These are phyloP conservation scores for Ciconia nigra DNA, from an alignment of 2,797 vertebrate genomes.

Conservation along the genomic window DNA sequence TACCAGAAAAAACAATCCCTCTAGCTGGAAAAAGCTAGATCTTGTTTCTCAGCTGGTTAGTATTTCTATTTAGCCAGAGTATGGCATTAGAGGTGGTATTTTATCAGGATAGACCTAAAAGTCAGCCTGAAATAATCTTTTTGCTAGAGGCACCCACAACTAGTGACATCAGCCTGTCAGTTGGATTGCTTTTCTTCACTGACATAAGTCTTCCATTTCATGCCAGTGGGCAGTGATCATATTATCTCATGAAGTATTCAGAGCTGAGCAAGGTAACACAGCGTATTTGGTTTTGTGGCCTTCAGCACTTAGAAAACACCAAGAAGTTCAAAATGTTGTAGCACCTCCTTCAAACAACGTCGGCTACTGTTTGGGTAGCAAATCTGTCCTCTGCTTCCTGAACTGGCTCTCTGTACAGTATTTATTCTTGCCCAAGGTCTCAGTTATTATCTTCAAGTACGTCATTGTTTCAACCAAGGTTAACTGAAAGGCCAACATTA, in stretches of 20 bases:
- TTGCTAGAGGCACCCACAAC: not conserved
- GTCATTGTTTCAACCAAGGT: not conserved
- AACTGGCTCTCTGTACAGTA: not conserved
- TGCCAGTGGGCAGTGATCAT: not conserved
- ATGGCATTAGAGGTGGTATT: not conserved
- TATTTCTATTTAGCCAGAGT: not conserved
- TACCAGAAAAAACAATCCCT: not conserved
- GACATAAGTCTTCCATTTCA: not conserved
- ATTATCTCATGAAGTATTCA: not conserved
- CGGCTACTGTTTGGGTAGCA: not conserved
- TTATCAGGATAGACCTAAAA: not conserved
- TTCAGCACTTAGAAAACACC: not conserved
- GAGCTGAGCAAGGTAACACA: not conserved
- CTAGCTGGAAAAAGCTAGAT: not conserved
- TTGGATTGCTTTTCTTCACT: not conserved
- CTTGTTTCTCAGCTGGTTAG: not conserved
- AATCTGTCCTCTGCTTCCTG: not conserved
- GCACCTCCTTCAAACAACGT: not conserved
- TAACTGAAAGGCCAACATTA: constrained; percentile 14
- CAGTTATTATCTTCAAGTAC: not conserved
- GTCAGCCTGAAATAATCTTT: not conserved
- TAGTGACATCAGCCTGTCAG: not conserved
- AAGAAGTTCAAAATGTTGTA: not conserved
- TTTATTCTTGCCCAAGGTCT: not conserved
- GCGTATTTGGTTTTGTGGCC: not conserved